Evolutionary conservation across 2,888 invertebrate species (phyloP).

Genomic region (Selenia dentaria): DNA sequence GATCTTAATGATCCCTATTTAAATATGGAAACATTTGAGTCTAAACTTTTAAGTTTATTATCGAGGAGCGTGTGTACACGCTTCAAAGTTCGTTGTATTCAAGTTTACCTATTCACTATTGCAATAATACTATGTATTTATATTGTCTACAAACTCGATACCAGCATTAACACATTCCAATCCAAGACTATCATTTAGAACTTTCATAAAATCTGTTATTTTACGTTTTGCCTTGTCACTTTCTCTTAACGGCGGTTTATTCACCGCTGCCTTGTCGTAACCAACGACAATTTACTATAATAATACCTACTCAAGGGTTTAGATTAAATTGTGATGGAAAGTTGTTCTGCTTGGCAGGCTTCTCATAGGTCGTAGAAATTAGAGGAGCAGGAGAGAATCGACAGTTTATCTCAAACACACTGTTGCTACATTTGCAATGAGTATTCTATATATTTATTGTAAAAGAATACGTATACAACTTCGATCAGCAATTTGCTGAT

Average conservation of each 20-base stretch:
- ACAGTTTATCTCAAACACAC: too few species aligned
- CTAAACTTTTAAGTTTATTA: too few species aligned
- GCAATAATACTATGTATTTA: not conserved
- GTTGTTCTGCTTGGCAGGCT: constrained; percentile 39
- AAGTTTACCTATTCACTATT: not conserved
- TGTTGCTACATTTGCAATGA: too few species aligned
- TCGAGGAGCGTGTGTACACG: too few species aligned
- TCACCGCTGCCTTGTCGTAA: constrained; percentile 47
- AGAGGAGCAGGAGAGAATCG: not conserved
- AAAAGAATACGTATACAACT: too few species aligned
- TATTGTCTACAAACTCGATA: not conserved
- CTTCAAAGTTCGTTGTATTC: too few species aligned
- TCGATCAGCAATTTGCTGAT: too few species aligned
- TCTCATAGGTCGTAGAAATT: constrained; percentile 13
- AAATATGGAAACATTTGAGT: too few species aligned
- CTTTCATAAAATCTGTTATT: constrained; percentile 42
- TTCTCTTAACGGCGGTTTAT: constrained; percentile 55
- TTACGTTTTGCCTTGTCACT: constrained; percentile 46
- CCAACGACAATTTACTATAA: constrained; percentile 46
- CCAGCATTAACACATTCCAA: not conserved
- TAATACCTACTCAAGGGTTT: constrained; percentile 47
- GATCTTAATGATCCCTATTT: too few species aligned
- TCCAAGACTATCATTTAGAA: constrained; percentile 16
- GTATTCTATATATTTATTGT: too few species aligned
- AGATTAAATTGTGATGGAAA: constrained; percentile 48